Evolutionary conservation across 2,888 invertebrate genomes (phyloP).

Genomic region (Platypus cylindrus): DNA sequence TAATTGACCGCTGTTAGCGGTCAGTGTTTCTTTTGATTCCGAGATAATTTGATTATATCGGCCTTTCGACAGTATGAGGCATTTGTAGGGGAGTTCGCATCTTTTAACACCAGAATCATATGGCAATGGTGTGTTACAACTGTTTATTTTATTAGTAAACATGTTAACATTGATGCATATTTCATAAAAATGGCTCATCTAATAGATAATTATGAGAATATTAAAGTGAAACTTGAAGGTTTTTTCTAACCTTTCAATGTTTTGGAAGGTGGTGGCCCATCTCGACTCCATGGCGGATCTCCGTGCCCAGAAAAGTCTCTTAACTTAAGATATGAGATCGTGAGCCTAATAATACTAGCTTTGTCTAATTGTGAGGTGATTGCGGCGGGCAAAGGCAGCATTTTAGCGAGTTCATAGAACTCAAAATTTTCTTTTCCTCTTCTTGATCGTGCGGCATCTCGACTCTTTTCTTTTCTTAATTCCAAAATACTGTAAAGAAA

Average conservation of each 20-base stretch:
- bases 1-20: conserved; percentile 26
- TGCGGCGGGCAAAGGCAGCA: conserved; percentile 80
- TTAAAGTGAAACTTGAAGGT: not conserved
- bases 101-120: too few relatives aligned
- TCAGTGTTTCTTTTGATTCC: conserved; percentile 30
- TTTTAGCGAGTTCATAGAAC: conserved; percentile 92
- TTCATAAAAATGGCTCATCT: too few relatives aligned
- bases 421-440: conserved; percentile 93
- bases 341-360: conserved; percentile 91
- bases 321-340: conserved; percentile 89
- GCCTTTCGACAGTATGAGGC: conserved; percentile 12
- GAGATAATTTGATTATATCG: conserved; percentile 32
- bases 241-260: conserved; percentile 65
- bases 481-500: conserved; percentile 88
- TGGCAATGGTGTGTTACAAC: too few relatives aligned
- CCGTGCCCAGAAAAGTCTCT: conserved; percentile 92
- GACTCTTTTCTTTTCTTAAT: conserved; percentile 83
- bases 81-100: too few relatives aligned
- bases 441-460: conserved; percentile 83
- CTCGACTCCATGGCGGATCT: conserved; percentile 90
- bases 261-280: conserved; percentile 65
- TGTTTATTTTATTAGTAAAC: too few relatives aligned
- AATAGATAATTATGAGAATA: not conserved
- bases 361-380: conserved; percentile 91
- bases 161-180: too few relatives aligned